phyloP scores from a whole-genome alignment of 2,113 vertebrate species.

The Oryzias celebensis region DNA sequence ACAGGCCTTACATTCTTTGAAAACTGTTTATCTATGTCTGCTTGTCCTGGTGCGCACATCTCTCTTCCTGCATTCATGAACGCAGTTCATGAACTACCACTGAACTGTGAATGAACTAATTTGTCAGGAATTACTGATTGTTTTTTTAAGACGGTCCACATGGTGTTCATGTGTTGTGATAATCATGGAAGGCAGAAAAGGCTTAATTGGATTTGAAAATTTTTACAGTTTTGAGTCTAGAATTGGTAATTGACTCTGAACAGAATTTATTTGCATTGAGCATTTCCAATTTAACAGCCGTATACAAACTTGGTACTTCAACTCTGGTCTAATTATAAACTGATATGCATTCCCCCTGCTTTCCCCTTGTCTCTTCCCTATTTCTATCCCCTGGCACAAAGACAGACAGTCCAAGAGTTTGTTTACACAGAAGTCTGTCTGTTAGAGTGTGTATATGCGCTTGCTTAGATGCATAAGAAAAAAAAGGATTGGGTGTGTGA shows the following conservation, averaged over 20 bases:
- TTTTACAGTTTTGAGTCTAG: slow-evolving; percentile 70
- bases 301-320: slow-evolving; percentile 77
- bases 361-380: slow-evolving; percentile 9
- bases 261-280: slow-evolving; percentile 79
- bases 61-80: background rate
- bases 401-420: slow-evolving; percentile 73
- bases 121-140: slow-evolving; percentile 62
- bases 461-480: slow-evolving; percentile 14
- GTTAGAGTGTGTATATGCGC: slow-evolving; percentile 33
- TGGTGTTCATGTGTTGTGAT: slow-evolving; percentile 55
- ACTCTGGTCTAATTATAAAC: slow-evolving; percentile 79
- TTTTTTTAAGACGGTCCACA: slow-evolving; percentile 55
- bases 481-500: slow-evolving; percentile 29
- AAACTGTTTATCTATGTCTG: slow-evolving; percentile 6
- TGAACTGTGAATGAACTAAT: slow-evolving; percentile 62
- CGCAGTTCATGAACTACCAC: slow-evolving; percentile 52
- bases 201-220: slow-evolving; percentile 75
- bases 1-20: slow-evolving; percentile 1
- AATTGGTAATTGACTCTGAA: slow-evolving; percentile 77
- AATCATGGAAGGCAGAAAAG: slow-evolving; percentile 66
- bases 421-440: slow-evolving; percentile 66
- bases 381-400: slow-evolving; percentile 75
- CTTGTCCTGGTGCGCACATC: background rate
- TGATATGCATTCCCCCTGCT: slow-evolving; percentile 72
- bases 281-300: slow-evolving; percentile 76